phyloP scores from a whole-genome alignment of 2,888 invertebrate species.

The Agonopterix arenella region DNA sequence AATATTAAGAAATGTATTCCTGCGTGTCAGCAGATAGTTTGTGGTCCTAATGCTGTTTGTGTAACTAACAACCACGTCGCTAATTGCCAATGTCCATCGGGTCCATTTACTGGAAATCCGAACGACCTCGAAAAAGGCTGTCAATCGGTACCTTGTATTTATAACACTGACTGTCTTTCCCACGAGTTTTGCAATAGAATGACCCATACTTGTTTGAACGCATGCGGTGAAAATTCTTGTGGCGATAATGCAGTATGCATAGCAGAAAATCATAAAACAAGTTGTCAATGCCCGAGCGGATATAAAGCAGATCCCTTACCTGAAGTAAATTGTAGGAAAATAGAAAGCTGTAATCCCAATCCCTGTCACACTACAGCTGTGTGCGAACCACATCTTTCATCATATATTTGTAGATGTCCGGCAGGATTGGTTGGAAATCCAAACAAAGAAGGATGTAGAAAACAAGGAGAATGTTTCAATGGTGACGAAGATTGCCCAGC shows the following conservation, averaged over 20 bases:
- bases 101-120: conserved; percentile 91
- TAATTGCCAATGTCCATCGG: conserved; percentile 93
- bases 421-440: conserved; percentile 87
- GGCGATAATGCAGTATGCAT: conserved; percentile 93
- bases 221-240: conserved; percentile 88
- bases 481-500: conserved; percentile 86
- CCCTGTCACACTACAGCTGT: conserved; percentile 89
- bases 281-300: conserved; percentile 92
- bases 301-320: conserved; percentile 87
- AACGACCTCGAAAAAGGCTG: conserved; percentile 86
- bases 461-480: conserved; percentile 84
- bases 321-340: conserved; percentile 86
- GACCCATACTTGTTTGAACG: conserved; percentile 88
- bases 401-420: conserved; percentile 88
- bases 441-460: conserved; percentile 83
- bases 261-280: conserved; percentile 87
- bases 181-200: conserved; percentile 89
- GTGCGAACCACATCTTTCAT: conserved; percentile 82
- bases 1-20: conserved; percentile 82
- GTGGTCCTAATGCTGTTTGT: conserved; percentile 92
- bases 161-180: conserved; percentile 89
- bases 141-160: conserved; percentile 88
- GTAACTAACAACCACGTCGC: conserved; percentile 93
- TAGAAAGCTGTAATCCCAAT: conserved; percentile 84
- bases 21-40: conserved; percentile 85